Evolutionary conservation across 30 jellyfish, hydroid and myxozoan species (phyloP).

Genomic region (Aurelia aurita complex sp. Pacific): DNA sequence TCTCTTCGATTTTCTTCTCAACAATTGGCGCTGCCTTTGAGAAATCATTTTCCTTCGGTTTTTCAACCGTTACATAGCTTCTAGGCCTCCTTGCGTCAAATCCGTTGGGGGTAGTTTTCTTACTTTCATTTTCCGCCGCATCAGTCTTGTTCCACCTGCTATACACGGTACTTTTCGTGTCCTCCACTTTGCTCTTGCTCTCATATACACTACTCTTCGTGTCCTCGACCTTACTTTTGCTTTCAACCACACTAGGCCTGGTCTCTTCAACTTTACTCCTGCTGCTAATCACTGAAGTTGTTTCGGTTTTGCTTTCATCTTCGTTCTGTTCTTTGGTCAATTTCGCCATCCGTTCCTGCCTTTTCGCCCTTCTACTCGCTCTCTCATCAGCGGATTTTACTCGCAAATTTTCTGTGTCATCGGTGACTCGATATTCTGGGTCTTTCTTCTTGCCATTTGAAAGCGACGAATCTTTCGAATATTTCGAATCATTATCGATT

Average conservation of each 20-base stretch:
- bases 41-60: not conserved
- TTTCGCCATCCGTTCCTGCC: slow-evolving; percentile 69
- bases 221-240: no score
- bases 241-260: no score
- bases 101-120: not conserved
- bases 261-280: not conserved
- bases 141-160: not conserved
- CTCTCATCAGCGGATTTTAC: slow-evolving; percentile 62
- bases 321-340: slow-evolving; percentile 58
- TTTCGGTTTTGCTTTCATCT: slow-evolving; percentile 3
- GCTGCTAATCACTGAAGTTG: not conserved
- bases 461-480: not conserved
- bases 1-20: not conserved
- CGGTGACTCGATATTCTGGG: slow-evolving; percentile 48
- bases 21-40: not conserved
- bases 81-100: not conserved
- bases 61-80: not conserved
- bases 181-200: no score
- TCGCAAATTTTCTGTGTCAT: slow-evolving; percentile 35
- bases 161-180: no score
- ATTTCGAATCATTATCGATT: slow-evolving; percentile 7
- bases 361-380: slow-evolving; percentile 64
- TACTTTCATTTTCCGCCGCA: not conserved
- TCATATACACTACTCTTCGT: no score
- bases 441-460: slow-evolving; percentile 12